These are phyloP conservation scores for Pachycephala philippinensis DNA, from an alignment of 2,113 vertebrate genomes.

Conservation along the genomic window DNA sequence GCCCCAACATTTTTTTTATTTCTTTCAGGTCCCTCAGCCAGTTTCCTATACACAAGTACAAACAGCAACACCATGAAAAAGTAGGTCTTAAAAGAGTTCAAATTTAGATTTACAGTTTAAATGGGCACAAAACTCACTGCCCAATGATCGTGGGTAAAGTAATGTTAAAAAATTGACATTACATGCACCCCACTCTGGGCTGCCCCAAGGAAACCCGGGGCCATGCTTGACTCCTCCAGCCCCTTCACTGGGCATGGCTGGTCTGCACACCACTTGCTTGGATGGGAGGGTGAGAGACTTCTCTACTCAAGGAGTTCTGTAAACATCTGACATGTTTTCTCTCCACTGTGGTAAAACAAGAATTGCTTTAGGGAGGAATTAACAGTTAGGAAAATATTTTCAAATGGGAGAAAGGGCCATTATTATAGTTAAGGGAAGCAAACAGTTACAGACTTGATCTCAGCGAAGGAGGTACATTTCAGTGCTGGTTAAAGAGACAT, in stretches of 20 bases:
- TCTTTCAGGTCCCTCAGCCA: not conserved
- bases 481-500: not conserved
- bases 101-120: not conserved
- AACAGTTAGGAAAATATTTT: not conserved
- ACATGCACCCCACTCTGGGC: not conserved
- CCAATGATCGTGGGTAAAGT: fast-evolving
- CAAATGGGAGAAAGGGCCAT: not conserved
- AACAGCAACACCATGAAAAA: not conserved
- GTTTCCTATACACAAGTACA: not conserved
- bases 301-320: not conserved
- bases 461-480: not conserved
- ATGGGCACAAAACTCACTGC: not conserved
- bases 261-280: not conserved
- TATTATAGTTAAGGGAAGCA: not conserved
- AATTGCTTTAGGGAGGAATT: not conserved
- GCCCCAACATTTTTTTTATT: not conserved
- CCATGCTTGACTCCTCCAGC: not conserved
- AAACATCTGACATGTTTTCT: not conserved
- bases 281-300: not conserved
- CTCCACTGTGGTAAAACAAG: not conserved
- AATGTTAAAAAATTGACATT: not conserved
- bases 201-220: not conserved
- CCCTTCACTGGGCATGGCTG: not conserved
- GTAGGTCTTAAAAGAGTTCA: not conserved
- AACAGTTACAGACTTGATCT: not conserved